Base-by-base conservation (phyloP, 2,797 vertebrate species). In the Podarcis lilfordi region DNA sequence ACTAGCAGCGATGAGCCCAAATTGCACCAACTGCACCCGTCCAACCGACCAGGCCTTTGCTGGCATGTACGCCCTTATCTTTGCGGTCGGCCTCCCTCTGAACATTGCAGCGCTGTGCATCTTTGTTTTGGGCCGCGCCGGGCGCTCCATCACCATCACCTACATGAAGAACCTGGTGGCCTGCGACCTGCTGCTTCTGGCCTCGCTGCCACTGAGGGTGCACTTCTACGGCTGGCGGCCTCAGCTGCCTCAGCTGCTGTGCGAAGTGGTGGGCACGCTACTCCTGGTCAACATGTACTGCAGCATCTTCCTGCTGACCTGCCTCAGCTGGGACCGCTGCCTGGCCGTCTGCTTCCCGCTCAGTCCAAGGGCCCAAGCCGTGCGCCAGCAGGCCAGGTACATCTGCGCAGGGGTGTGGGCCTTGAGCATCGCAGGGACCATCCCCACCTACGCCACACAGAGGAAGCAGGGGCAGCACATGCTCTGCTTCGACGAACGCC, bases 221-320 rank as follows among this genome's bases (percentile, higher is more conserved):
- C 95, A 89, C 81, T 85, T 96, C 85, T 92, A 97, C 32, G 66
- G 92, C 7, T 86, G 89, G 9, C 71, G 79, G 2, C 0, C 0
- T 0, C 0, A 0, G 0, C 37, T 89, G 1, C 2, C 29, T 1
- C 80, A 29, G 50, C 2, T 0, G 13, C 17, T 94, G 21, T 97
- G 97, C 6, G 92, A 96, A 1, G 5, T 55, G 2, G 55, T 88
- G 0, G 96, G 96, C 21, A 80, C 96, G 72, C 29, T 96, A 43
- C 90, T 97, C 77, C 95, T 97, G 75, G 93, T 95, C 80, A 97
- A 98, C 95, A 98, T 98, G 97, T 98, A 98, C 1, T 95, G 96
- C 37, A 98, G 97, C 92, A 97, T 98, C 89, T 96, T 97, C 78
- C 93, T 98, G 76, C 95, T 98, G 75, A 95, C 92, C 4, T 95